A percentile compares a stretch with the other conserved stretches of the same genome.
These are phyloP conservation scores for Herpetotheres cachinnans DNA, from an alignment of 2,113 vertebrate genomes.

Conservation along the genomic window DNA sequence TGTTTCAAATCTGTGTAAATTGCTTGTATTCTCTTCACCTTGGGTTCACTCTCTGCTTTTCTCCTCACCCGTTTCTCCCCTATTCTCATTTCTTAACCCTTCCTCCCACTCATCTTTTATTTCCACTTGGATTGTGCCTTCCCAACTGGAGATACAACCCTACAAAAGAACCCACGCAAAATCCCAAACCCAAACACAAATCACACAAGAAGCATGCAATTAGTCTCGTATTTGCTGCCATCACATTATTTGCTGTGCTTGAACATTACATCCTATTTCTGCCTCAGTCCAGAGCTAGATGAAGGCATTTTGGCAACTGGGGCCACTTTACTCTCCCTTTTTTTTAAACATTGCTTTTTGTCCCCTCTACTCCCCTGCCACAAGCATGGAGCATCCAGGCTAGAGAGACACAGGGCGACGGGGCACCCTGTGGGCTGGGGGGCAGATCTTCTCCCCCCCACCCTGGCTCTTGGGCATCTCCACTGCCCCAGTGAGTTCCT, in stretches of 20 bases:
- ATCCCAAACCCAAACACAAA: background rate
- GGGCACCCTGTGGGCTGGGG: background rate
- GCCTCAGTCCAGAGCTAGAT: background rate
- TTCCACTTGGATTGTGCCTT: background rate
- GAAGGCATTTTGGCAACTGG: background rate
- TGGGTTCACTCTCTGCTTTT: background rate
- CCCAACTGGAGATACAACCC: background rate
- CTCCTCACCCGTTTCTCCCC: background rate
- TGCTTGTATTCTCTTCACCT: background rate
- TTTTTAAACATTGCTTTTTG: background rate
- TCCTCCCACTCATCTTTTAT: background rate
- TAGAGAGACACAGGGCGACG: background rate
- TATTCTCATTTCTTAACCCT: background rate
- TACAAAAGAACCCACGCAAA: background rate
- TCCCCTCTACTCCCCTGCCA: background rate
- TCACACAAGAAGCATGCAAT: background rate
- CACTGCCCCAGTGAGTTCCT: background rate
- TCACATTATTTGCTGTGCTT: background rate
- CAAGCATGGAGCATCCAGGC: background rate
- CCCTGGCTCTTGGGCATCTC: fast-evolving
- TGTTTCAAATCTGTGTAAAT: background rate
- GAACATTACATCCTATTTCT: background rate
- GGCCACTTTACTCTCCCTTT: background rate
- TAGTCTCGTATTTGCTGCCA: background rate
- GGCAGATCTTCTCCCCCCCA: background rate